Percentiles rank a stretch among this genome's conserved stretches.
Evolutionary conservation across 2,797 vertebrate species (phyloP).

Genomic region (Erethizon dorsatum): DNA sequence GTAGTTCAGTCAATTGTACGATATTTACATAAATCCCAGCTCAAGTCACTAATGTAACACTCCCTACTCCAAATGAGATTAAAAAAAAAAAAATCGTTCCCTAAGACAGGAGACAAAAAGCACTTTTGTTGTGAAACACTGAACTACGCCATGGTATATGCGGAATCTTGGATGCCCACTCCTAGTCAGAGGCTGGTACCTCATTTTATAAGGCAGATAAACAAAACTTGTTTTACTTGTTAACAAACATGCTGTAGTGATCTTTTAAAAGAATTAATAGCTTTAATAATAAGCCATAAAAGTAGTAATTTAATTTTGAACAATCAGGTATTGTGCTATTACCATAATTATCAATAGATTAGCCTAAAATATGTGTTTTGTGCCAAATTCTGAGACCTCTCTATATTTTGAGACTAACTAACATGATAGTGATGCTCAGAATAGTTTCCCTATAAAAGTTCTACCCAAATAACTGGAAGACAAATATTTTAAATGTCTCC

Average conservation of each 20-base stretch:
- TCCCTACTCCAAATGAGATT: not conserved
- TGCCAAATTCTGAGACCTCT: not conserved
- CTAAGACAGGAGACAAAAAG: not conserved
- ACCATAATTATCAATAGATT: conserved; percentile 10
- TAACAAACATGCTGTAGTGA: not conserved
- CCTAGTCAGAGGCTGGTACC: not conserved
- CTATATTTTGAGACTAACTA: not conserved
- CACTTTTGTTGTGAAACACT: not conserved
- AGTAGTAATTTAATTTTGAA: conserved; percentile 26
- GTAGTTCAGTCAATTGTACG: not conserved
- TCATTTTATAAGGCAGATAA: not conserved
- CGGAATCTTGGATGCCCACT: not conserved
- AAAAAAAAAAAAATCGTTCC: not conserved
- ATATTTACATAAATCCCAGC: not conserved
- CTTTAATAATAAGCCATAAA: conserved; percentile 21
- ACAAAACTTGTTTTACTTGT: not conserved
- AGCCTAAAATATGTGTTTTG: not conserved
- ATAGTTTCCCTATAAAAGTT: not conserved
- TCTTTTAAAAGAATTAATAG: not conserved
- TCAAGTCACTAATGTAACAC: not conserved
- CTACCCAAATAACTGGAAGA: not conserved
- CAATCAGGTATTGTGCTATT: not conserved
- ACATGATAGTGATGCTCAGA: not conserved
- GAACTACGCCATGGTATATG: not conserved
- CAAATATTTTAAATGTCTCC: not conserved